phyloP scores from a whole-genome alignment of 2,888 invertebrate genomes.

The Tetropium fuscum region DNA sequence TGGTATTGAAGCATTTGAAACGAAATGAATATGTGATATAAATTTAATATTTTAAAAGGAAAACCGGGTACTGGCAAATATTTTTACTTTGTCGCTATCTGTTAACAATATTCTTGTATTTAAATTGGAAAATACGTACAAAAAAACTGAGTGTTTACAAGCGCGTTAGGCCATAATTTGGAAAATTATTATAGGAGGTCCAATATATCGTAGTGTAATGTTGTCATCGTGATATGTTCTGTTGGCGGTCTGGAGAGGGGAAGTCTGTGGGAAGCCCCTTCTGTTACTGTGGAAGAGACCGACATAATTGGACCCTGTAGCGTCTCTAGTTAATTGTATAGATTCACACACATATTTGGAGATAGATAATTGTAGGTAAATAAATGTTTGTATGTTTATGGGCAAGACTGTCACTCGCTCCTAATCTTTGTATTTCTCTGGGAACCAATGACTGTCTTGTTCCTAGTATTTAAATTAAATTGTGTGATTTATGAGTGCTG shows the following conservation, averaged over 20 bases:
- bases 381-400: slow-evolving; percentile 52
- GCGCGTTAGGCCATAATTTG: slow-evolving; percentile 12
- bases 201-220: slow-evolving; percentile 16
- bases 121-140: slow-evolving; percentile 42
- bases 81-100: slow-evolving; percentile 44
- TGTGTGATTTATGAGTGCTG: slow-evolving; percentile 59
- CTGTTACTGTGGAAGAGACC: slow-evolving; percentile 20
- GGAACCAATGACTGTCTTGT: slow-evolving; percentile 41
- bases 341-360: slow-evolving; percentile 39
- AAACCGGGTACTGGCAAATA: slow-evolving; percentile 42
- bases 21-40: slow-evolving; percentile 51
- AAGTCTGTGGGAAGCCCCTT: slow-evolving; percentile 8
- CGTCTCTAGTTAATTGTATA: slow-evolving; percentile 42
- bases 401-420: slow-evolving; percentile 41
- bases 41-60: slow-evolving; percentile 49
- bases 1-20: slow-evolving; percentile 43
- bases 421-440: slow-evolving; percentile 35
- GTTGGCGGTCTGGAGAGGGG: background rate
- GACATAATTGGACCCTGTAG: slow-evolving; percentile 35
- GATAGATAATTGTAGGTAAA: slow-evolving; percentile 52
- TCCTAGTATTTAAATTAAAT: slow-evolving; percentile 45
- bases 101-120: slow-evolving; percentile 39
- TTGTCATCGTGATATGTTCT: slow-evolving; percentile 16
- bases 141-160: slow-evolving; percentile 40
- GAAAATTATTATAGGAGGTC: slow-evolving; percentile 13